Percentiles rank a stretch among this genome's conserved stretches.
Conservation (phyloP, 2,888 invertebrate species). For the Embidobia sp. region DNA sequence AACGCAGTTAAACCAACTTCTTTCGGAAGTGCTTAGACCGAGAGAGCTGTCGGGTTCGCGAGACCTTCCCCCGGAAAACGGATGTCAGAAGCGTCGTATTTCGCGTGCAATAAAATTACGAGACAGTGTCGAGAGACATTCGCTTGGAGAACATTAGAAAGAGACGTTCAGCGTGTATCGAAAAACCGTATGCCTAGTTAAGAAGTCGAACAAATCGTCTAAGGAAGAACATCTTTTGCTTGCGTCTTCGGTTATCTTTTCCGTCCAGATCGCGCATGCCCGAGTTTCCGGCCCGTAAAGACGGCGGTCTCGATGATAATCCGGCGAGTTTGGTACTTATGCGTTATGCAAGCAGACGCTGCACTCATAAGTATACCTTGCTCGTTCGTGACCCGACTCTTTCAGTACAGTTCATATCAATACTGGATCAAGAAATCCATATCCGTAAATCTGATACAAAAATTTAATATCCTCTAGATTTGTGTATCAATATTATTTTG, state of each 20-base stretch:
- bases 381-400: slow-evolving; percentile 14
- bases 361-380: slow-evolving; percentile 9
- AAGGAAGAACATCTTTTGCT: slow-evolving; percentile 23
- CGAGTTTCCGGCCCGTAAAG: slow-evolving; percentile 13
- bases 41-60: background rate
- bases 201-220: slow-evolving; percentile 16
- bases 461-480: slow-evolving; percentile 31
- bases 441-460: slow-evolving; percentile 35
- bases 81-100: slow-evolving; percentile 33
- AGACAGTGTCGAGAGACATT: slow-evolving; percentile 27
- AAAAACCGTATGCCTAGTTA: slow-evolving; percentile 9
- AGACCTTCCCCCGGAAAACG: background rate
- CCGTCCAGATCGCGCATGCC: too few relatives aligned
- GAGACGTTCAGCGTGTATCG: slow-evolving; percentile 17
- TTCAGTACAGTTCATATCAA: slow-evolving; percentile 18
- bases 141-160: slow-evolving; percentile 20
- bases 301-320: slow-evolving; percentile 23
- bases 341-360: slow-evolving; percentile 3
- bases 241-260: too few relatives aligned
- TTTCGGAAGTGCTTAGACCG: background rate
- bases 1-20: background rate
- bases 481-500: slow-evolving; percentile 30
- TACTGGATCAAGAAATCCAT: slow-evolving; percentile 42
- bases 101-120: slow-evolving; percentile 34
- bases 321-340: slow-evolving; percentile 28